A percentile compares a stretch with the other conserved stretches of the same genome.
Conservation (phyloP, 2,113 vertebrate species). For the Ammodytes dubius region DNA sequence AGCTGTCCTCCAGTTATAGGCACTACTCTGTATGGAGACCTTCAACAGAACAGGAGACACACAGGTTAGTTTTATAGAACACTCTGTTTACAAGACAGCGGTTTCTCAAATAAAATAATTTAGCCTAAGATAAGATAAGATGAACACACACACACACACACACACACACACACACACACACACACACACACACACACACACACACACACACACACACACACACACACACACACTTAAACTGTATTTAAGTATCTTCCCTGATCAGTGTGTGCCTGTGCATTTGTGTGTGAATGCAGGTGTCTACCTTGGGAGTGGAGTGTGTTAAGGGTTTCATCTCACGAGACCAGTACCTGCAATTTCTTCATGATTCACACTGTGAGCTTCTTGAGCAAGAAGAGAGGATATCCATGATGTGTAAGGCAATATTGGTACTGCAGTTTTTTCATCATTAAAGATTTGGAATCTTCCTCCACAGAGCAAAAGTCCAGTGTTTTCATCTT, state of each 20-base stretch:
- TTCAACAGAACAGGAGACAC: constrained; percentile 79
- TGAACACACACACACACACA: background rate
- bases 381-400: too few species aligned
- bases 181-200: background rate
- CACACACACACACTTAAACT: background rate
- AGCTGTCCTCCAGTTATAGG: constrained; percentile 86
- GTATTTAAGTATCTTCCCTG: background rate
- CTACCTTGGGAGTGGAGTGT: background rate
- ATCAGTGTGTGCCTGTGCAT: background rate
- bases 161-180: background rate
- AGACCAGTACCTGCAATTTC: background rate
- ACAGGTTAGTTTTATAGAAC: constrained; percentile 17
- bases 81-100: background rate
- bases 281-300: background rate
- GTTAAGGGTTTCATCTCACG: background rate
- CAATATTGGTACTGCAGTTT: too few species aligned
- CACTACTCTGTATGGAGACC: constrained; percentile 91
- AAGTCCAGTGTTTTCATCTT: too few species aligned
- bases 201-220: constrained; percentile 5
- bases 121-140: background rate
- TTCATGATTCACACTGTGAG: too few species aligned
- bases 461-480: too few species aligned
- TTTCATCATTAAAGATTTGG: too few species aligned
- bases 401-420: too few species aligned
- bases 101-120: too few species aligned